Conservation (phyloP, 2,888 invertebrate genomes). For the Thereva nobilitata region DNA sequence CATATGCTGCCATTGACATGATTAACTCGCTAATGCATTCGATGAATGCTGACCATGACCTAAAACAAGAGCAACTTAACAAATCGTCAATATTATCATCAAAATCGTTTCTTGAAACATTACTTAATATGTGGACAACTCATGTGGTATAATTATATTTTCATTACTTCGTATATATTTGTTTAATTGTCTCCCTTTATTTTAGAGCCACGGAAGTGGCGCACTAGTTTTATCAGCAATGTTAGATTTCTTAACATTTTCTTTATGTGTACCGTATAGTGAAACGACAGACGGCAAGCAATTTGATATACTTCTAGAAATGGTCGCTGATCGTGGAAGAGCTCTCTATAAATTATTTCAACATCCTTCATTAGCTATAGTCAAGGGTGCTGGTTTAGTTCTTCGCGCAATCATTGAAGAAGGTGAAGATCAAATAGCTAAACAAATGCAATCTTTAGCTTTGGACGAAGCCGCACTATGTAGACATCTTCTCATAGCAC, state of each 20-base stretch:
- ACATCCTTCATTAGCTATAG: slow-evolving; percentile 97
- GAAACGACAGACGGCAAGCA: slow-evolving; percentile 98
- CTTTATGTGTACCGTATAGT: slow-evolving; percentile 97
- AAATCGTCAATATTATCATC: slow-evolving; percentile 94
- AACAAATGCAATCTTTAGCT: slow-evolving; percentile 93
- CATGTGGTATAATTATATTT: slow-evolving; percentile 73
- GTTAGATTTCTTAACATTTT: slow-evolving; percentile 97
- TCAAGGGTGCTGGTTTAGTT: slow-evolving; percentile 96
- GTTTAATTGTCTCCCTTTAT: slow-evolving; percentile 39
- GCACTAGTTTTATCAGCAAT: slow-evolving; percentile 96
- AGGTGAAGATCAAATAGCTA: slow-evolving; percentile 87
- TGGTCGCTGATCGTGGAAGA: slow-evolving; percentile 91
- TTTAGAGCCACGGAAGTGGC: slow-evolving; percentile 86
- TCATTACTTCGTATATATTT: background rate
- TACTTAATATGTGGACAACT: slow-evolving; percentile 91
- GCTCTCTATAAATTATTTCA: slow-evolving; percentile 79
- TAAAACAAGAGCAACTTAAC: slow-evolving; percentile 96
- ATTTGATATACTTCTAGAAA: slow-evolving; percentile 88
- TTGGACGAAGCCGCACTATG: slow-evolving; percentile 96
- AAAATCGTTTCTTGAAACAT: slow-evolving; percentile 85
- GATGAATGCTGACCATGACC: slow-evolving; percentile 94
- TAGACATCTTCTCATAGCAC: slow-evolving; percentile 85
- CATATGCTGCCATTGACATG: slow-evolving; percentile 96
- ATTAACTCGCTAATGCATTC: slow-evolving; percentile 98
- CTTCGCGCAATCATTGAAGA: slow-evolving; percentile 98